Evolutionary conservation across 2,797 vertebrate genomes (phyloP).

Genomic region (Luscinia luscinia): DNA sequence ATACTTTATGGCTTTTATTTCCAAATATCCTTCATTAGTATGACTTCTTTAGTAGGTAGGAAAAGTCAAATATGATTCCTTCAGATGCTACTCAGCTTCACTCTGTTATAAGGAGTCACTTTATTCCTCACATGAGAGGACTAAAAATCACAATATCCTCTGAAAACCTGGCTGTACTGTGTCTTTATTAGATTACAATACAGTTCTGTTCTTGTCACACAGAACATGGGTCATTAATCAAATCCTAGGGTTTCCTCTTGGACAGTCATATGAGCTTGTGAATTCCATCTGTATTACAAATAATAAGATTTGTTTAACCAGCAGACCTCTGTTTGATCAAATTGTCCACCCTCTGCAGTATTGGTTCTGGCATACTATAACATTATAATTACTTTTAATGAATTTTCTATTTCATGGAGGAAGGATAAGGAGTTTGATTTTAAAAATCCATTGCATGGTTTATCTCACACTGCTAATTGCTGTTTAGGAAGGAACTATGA

Average conservation of each 20-base stretch:
- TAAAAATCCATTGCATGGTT: not conserved
- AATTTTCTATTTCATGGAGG: not conserved
- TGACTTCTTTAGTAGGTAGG: not conserved
- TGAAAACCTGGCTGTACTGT: not conserved
- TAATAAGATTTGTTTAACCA: slow-evolving; percentile 2
- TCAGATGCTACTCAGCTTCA: not conserved
- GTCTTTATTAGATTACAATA: not conserved
- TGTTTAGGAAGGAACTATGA: not conserved
- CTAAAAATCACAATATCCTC: not conserved
- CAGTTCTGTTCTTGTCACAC: not conserved
- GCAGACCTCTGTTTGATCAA: slow-evolving; percentile 7
- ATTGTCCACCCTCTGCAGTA: not conserved
- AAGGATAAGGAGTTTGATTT: not conserved
- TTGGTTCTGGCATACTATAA: not conserved
- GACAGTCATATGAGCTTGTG: not conserved
- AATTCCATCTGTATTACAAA: not conserved
- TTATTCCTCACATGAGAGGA: not conserved
- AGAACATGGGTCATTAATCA: not conserved
- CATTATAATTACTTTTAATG: not conserved
- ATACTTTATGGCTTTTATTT: not conserved
- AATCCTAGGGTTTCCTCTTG: not conserved
- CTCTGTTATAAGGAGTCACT: not conserved
- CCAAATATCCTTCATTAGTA: not conserved
- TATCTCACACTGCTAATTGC: not conserved
- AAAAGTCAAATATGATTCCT: not conserved